Percentiles rank a stretch among this genome's conserved stretches.
These are phyloP conservation scores for Sebastes taczanowskii DNA, from an alignment of 2,797 vertebrate genomes.

Conservation along the genomic window DNA sequence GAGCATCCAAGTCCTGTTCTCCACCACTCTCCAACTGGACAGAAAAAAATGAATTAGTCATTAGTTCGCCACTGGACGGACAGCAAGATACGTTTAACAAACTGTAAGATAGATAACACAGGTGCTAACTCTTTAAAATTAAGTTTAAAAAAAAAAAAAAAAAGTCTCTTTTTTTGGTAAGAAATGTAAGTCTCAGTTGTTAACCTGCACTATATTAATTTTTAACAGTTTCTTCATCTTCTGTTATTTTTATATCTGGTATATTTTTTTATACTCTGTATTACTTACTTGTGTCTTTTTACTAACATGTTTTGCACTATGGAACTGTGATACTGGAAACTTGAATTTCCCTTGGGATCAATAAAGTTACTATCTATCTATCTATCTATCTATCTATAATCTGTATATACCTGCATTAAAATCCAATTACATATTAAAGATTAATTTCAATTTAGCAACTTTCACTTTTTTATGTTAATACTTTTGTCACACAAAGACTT, in stretches of 20 bases:
- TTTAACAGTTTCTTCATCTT: too few relatives aligned
- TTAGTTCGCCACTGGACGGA: not conserved
- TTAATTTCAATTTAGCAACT: not conserved
- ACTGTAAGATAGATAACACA: not conserved
- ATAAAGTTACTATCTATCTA: too few relatives aligned
- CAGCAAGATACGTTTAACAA: not conserved
- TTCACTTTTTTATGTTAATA: not conserved
- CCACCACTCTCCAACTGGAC: conserved; percentile 84
- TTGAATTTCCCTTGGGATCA: too few relatives aligned
- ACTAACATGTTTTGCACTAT: too few relatives aligned
- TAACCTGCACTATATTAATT: too few relatives aligned
- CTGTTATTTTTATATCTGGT: too few relatives aligned
- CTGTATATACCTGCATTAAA: not conserved
- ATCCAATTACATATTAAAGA: not conserved
- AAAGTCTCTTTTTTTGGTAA: not conserved
- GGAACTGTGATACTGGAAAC: too few relatives aligned
- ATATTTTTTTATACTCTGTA: too few relatives aligned
- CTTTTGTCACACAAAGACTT: not conserved
- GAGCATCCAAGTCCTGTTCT: conserved; percentile 84
- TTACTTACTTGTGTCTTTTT: too few relatives aligned
- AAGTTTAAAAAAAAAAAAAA: not conserved
- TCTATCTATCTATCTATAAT: too few relatives aligned
- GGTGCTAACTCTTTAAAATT: not conserved
- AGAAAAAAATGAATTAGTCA: not conserved
- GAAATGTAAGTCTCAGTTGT: not conserved